Base-by-base conservation (phyloP, 2,113 vertebrate genomes). In the Oryzias curvinotus region DNA sequence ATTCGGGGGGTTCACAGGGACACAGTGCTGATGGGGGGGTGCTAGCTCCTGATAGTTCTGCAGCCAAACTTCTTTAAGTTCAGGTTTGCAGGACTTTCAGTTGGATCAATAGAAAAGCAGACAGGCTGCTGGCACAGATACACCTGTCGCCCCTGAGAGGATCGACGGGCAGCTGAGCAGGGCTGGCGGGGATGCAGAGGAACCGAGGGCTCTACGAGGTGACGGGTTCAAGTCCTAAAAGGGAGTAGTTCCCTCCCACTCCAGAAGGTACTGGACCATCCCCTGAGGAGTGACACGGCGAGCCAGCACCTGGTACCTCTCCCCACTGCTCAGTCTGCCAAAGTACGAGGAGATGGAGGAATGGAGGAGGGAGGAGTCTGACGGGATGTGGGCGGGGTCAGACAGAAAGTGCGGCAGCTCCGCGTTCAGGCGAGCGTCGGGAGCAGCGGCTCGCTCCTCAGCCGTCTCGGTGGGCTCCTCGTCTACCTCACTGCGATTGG, bases 341-440 rank as follows among this genome's bases (percentile, higher is more conserved):
- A 98, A 98, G 25, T 96, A 98, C 60, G 90, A 96, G 80, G 93
- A 96, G 88, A 98, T 98, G 60, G 96, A 98, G 0, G 95, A 96
- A 72, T 97, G 96, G 69, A 98, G 95, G 81, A 94, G 94, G 5
- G 96, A 95, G 48, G 96, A 75, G 79, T 85, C 82, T 14, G 80
- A 68, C 0, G 57, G 36, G 15, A 85, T 50, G 19, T 78, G 75
- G 42, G 77, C 28, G 49, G 77, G n/a, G 45, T 86, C 76, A 1
- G 81, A 74, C 5, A 83, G 62, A 15, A 85, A 69, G 36, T 71
- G 87, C 5, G 95, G 93, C 0, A 93, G 87, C 57, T 96, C 95
- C n/a, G 62, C 1, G 0, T 94, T 90, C 66, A 78, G 7, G 16
- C 66, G 77, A 16, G 74, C 7, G 80, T 93, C 95, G 84, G 90